These are phyloP conservation scores for Macroteleia sp. DNA, from an alignment of 2,888 invertebrate species.

Conservation along the genomic window DNA sequence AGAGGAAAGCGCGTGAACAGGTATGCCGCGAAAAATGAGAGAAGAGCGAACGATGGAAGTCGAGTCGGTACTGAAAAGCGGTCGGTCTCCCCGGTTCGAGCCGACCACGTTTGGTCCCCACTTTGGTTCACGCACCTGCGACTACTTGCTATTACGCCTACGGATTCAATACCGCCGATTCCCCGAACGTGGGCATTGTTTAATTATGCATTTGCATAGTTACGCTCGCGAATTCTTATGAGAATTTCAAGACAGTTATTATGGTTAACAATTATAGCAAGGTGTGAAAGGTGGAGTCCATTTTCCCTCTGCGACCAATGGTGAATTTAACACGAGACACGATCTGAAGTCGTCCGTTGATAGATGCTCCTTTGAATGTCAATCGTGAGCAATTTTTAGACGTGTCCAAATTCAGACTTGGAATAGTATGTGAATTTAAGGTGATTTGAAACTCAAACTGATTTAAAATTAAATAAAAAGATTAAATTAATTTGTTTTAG, in stretches of 20 bases:
- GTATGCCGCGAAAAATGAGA: conserved; percentile 19
- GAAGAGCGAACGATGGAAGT: conserved; percentile 70
- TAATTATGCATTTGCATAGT: conserved; percentile 57
- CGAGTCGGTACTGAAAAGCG: conserved; percentile 73
- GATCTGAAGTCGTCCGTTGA: too few species aligned
- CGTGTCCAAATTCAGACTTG: too few species aligned
- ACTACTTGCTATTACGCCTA: conserved; percentile 57
- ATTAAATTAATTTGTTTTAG: too few species aligned
- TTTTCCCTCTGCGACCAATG: neutral
- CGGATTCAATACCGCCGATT: conserved; percentile 54
- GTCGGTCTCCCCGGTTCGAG: conserved; percentile 30
- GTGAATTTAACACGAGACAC: conserved; percentile 12
- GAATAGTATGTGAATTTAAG: too few species aligned
- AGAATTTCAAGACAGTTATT: conserved; percentile 30
- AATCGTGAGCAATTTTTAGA: too few species aligned
- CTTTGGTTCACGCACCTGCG: conserved; percentile 50
- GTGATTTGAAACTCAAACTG: too few species aligned
- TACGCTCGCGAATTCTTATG: conserved; percentile 25
- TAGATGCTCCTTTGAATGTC: too few species aligned
- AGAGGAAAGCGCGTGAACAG: conserved; percentile 11
- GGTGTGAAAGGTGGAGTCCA: conserved; percentile 32
- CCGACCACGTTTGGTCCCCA: conserved; percentile 61
- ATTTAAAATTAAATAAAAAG: too few species aligned
- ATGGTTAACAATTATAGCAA: conserved; percentile 17
- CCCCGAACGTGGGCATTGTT: conserved; percentile 59